Percentiles rank a stretch among this genome's conserved stretches.
These are phyloP conservation scores for Macrobrachium nipponense DNA, from an alignment of 1,140 invertebrate genomes.

Conservation along the genomic window DNA sequence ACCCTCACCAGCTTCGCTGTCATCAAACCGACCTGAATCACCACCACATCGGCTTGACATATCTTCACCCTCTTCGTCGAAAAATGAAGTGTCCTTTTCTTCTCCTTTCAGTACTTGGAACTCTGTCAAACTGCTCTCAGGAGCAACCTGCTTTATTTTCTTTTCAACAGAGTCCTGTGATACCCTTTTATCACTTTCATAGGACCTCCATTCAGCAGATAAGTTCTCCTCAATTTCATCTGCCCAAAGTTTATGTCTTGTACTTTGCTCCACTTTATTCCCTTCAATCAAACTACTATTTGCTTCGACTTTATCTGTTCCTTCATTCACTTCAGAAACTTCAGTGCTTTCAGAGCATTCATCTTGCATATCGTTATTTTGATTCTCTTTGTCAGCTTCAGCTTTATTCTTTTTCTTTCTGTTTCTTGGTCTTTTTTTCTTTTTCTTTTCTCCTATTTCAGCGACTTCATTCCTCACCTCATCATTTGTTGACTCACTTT, in stretches of 20 bases:
- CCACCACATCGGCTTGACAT: too few species aligned
- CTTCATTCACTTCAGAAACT: background rate
- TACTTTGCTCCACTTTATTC: background rate
- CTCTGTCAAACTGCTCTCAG: too few species aligned
- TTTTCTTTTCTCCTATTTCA: background rate
- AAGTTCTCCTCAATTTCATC: background rate
- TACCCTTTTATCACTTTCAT: conserved; percentile 17
- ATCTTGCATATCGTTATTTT: background rate
- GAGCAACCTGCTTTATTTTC: background rate
- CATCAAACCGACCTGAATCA: too few species aligned
- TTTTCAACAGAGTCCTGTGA: conserved; percentile 32
- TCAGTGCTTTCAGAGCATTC: too few species aligned
- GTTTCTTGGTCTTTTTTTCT: background rate
- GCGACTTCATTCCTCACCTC: background rate
- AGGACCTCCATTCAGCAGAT: background rate
- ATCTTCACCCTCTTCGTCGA: too few species aligned
- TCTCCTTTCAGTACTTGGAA: too few species aligned
- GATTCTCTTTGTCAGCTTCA: background rate
- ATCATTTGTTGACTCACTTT: background rate
- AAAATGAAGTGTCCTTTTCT: too few species aligned
- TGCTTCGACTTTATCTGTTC: background rate
- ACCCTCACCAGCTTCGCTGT: too few species aligned
- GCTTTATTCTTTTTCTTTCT: background rate
- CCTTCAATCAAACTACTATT: background rate
- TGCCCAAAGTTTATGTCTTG: background rate